Base-by-base conservation (phyloP, 2,797 vertebrate species). In the Peromyscus aztecus region DNA sequence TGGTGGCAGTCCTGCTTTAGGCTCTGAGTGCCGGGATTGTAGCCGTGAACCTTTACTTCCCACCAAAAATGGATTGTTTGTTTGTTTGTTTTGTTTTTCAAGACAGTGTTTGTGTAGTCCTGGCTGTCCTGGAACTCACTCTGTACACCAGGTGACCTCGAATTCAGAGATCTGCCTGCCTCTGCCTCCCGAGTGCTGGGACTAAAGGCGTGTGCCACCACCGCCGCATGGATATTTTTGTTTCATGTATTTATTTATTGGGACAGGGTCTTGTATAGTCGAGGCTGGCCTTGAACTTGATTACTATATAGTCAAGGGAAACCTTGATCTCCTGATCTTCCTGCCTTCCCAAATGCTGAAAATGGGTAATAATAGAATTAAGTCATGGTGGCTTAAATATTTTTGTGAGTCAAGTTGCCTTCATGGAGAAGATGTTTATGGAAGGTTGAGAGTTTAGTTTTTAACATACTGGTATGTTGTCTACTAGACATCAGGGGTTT, bases 371-470 rank as follows among this genome's bases (percentile, higher is more conserved):
- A 76, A 24, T 57, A 82, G 29, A 83, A 69, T 49, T 73, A 12
- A 90, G 4, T 90, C 65, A 83, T 80, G 63, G 55, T 63, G 61
- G 55, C 29, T 85, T 82, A 84, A 86, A 83, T 87, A 11, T 76
- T 94, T 96, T 87, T 75, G 29, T 76, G 63, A 52, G 55, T 55
- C 13, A 93, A 34, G 37, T 77, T 93, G 27, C n/a, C 24, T 61
- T 92, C 69, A 77, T 67, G 24, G 52, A 29, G 40, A 87, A 76
- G n/a, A 40, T 8, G 9, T 89, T 94, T 95, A 76, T 4, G 24
- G 69, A 82, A 82, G 55, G 69, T 89, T 8, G 19, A 40, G 24
- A 76, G 46, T 90, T 92, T 71, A 40, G 40, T 91, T 94, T 94
- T 46, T 78, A 69, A 78, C 1, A 34, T 73, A 17, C 6, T 13